Base-by-base conservation (phyloP, 2,113 vertebrate genomes). In the Catharus minimus region DNA sequence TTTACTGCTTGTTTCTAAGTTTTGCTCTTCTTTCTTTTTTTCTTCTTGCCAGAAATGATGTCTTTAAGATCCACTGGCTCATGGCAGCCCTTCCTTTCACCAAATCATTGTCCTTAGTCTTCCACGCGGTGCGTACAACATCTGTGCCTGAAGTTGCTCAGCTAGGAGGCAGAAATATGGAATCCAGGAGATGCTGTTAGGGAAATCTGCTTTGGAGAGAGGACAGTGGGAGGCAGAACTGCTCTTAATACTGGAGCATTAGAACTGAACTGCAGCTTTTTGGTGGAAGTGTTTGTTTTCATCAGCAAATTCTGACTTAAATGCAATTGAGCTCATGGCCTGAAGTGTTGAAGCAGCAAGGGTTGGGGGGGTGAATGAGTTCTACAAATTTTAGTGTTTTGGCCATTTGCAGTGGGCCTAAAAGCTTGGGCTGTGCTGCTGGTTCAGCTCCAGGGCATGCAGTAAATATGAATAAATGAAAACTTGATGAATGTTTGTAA, bases 41-140 rank as follows among this genome's bases (percentile, higher is more conserved):
- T 30, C 17, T 47, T n/a, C 19, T 32, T n/a, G 57, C 2, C 55
- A 99, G 98, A 95, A 98, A 96, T 24, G 98, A 99, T 36, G 98
- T 98, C 1, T 99, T 98, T 90, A 99, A 99, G 95, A 99, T 98
- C 96, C 98, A 98, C 93, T 99, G 98, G 98, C 93, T 99, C 50
- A 98, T 98, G 98, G 98, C 98, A 7, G 98, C 98, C 39, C 98
- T 99, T 33, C 98, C 98, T n/a, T 99, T 99, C 93, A 99, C 98
- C 75, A 99, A 99, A 74, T 98, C 98, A 2, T 96, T 99, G 8
- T 99, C 98, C 4, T 88, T 98, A 72, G 97, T 99, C 92, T 98
- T 98, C 95, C 98, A 98, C 2, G 98, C 98, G 13, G 98, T 99
- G 96, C 2, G 98, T 98, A 66, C 44, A 1, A 7, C 1, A 1